Evolutionary conservation across 1,140 invertebrate genomes (phyloP).

Genomic region (Aculops lycopersici): DNA sequence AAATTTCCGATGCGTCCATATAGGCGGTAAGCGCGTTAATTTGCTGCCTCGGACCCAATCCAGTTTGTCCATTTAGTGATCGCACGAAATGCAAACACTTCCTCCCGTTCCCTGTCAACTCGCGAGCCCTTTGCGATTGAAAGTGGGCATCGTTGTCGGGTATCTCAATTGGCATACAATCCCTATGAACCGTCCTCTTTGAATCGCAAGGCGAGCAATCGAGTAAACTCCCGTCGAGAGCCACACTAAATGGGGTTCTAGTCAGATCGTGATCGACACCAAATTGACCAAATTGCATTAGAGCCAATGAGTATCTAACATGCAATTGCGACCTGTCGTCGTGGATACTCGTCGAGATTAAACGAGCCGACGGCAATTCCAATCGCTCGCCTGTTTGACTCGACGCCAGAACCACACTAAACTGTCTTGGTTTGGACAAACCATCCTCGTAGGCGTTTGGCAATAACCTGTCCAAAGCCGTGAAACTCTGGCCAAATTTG

Average conservation of each 20-base stretch:
- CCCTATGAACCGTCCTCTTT: constrained; percentile 39
- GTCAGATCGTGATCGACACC: constrained; percentile 25
- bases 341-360: constrained; percentile 51
- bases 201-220: constrained; percentile 37
- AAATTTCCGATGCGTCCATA: constrained; percentile 26
- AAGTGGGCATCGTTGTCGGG: constrained; percentile 24
- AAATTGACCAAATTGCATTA: constrained; percentile 23
- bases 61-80: constrained; percentile 52
- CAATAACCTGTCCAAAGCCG: constrained; percentile 40
- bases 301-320: constrained; percentile 57
- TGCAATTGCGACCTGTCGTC: constrained; percentile 56
- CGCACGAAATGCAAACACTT: constrained; percentile 72
- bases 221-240: constrained; percentile 21
- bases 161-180: constrained; percentile 24
- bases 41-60: constrained; percentile 26
- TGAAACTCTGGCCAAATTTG: constrained; percentile 35
- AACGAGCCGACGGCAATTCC: constrained; percentile 35
- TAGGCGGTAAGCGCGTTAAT: constrained; percentile 29
- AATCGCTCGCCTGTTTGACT: not conserved
- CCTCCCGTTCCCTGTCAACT: constrained; percentile 40
- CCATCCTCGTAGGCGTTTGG: constrained; percentile 64
- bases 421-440: constrained; percentile 8
- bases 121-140: constrained; percentile 15
- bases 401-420: not conserved
- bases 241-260: constrained; percentile 19